Base-by-base conservation (phyloP, 1,140 invertebrate genomes). In the Heterodera schachtii region DNA sequence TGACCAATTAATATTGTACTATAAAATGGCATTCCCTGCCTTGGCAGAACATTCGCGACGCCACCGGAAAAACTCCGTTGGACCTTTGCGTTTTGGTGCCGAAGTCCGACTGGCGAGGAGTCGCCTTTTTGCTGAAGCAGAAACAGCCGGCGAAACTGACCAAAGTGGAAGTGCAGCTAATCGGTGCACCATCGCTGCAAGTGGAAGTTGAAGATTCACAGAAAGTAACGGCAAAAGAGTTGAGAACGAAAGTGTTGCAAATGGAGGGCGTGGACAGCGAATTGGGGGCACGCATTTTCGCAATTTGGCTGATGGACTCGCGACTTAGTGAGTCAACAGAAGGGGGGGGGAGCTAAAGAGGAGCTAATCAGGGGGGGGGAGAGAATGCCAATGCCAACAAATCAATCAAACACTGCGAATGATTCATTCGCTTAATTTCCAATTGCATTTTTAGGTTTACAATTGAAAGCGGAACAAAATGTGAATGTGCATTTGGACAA, bases 391-490 rank as follows among this genome's bases (percentile, higher is more conserved):
- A 69, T 52, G 49, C 6, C 6, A 6, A 6, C 6, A 52, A 52
- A 52, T 11, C 49, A 52, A 8, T 52, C 49, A 52, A 52, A 52
- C 31, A 31, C 31, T 31, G 31, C 31, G 31, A 31, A 31, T 31
- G 31, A 31, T 31, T 31, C 31, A 31, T 31, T 31, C 31, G 31
- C 31, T 31, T 31, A 31, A 31, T 31, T 31, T 31, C 31, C 31
- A 31, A 31, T 31, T 31, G 6, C 49, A 52, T 52, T 16, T 19
- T 13, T 46, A 88, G 87, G 80, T 67, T 80, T 88, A 8, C 87
- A 88, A 83, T 75, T 88, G 31, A 89, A 89, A 81, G 83, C 83
- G 19, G 83, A 87, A 46, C 82, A 87, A 44, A 87, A 85, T 52
- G 79, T 89, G 31, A 75, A 80, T 21, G 70, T 79, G 9, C 86